Evolutionary conservation across 2,113 vertebrate species (phyloP).

Genomic region (Rissa tridactyla): DNA sequence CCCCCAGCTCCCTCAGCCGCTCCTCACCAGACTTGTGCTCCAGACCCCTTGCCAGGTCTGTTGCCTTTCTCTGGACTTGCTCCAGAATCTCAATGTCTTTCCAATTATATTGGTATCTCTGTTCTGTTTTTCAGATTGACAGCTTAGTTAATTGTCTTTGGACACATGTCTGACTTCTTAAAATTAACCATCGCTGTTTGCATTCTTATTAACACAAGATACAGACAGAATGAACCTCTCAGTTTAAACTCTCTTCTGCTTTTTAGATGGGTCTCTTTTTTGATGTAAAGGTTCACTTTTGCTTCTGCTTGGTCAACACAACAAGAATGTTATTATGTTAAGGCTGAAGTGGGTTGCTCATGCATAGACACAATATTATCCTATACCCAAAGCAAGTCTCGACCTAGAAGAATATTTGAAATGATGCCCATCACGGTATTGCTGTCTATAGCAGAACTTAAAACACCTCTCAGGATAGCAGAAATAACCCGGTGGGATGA

Average conservation of each 20-base stretch:
- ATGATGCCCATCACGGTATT: neutral
- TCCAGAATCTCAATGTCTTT: neutral
- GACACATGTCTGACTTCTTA: neutral
- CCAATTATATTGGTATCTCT: neutral
- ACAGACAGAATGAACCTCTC: neutral
- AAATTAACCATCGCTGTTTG: neutral
- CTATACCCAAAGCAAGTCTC: neutral
- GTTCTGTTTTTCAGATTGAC: neutral
- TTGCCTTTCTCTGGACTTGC: neutral
- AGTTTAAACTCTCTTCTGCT: neutral
- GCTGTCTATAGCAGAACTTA: neutral
- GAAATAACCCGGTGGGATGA: neutral
- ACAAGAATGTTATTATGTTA: neutral
- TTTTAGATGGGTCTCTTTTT: neutral
- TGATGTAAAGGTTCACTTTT: neutral
- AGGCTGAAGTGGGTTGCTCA: neutral
- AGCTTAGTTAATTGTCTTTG: neutral
- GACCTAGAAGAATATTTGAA: neutral
- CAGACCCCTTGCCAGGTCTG: neutral
- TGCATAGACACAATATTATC: accelerated
- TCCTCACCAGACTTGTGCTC: neutral
- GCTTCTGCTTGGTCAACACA: neutral
- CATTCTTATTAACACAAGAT: neutral
- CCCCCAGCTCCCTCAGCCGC: neutral
- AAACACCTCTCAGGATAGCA: neutral